phyloP scores from a whole-genome alignment of 2,888 invertebrate genomes.

The Stenichneumon culpator region DNA sequence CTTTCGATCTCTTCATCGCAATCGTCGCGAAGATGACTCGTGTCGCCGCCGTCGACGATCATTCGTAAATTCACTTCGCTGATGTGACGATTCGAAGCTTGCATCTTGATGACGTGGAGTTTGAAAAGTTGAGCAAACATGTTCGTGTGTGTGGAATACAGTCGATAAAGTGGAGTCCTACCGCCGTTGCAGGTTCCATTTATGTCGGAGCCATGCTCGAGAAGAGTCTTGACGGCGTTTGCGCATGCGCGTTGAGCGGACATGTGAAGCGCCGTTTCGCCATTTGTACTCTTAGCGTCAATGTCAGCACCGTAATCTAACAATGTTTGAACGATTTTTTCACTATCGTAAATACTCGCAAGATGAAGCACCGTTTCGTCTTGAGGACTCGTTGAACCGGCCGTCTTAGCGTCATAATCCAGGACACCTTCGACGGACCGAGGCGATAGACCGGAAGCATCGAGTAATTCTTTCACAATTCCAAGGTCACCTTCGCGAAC shows the following conservation, averaged over 20 bases:
- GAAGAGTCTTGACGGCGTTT: neutral
- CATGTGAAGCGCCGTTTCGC: slow-evolving; percentile 10
- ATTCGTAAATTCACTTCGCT: neutral
- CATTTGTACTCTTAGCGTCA: neutral
- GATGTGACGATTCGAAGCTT: neutral
- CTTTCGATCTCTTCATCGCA: neutral
- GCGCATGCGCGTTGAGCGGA: neutral
- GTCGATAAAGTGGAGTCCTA: neutral
- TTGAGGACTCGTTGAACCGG: neutral
- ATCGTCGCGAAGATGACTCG: neutral
- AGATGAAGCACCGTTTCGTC: neutral
- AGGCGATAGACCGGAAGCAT: neutral
- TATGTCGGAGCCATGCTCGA: neutral
- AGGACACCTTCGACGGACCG: neutral
- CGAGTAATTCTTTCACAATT: neutral
- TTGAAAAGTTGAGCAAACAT: neutral
- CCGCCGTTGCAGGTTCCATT: neutral
- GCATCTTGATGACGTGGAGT: neutral
- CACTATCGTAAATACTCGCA: neutral
- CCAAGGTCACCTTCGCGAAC: neutral
- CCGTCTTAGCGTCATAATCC: neutral
- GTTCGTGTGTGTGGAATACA: neutral
- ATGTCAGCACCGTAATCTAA: neutral
- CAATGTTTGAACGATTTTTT: neutral
- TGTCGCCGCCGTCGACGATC: neutral